Evolutionary conservation across 1,140 invertebrate species (phyloP).

Genomic region (Heliconius hermathena): DNA sequence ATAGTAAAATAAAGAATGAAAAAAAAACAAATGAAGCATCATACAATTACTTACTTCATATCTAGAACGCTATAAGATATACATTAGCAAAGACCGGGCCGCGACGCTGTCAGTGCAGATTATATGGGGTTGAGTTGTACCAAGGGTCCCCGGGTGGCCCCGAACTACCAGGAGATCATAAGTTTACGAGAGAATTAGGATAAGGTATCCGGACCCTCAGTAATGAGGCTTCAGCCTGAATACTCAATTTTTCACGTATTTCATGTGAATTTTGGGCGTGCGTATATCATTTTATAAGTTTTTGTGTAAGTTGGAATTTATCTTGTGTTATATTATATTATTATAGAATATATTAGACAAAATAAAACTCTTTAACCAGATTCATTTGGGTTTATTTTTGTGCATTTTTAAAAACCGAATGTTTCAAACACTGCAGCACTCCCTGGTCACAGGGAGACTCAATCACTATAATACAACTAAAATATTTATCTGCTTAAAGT

Average conservation of each 20-base stretch:
- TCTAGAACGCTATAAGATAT: constrained; percentile 51
- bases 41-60: constrained; percentile 16
- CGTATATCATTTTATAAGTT: background rate
- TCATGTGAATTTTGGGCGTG: background rate
- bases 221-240: constrained; percentile 19
- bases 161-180: constrained; percentile 36
- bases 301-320: background rate
- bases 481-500: too few species aligned
- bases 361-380: too few species aligned
- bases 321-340: background rate
- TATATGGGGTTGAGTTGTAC: constrained; percentile 60
- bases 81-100: constrained; percentile 48
- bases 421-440: too few species aligned
- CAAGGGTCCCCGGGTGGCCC: constrained; percentile 60
- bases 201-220: constrained; percentile 22
- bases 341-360: too few species aligned
- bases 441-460: too few species aligned
- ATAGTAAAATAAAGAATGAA: background rate
- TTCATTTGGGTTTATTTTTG: too few species aligned
- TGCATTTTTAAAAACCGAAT: too few species aligned
- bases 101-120: constrained; percentile 62
- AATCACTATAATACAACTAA: too few species aligned
- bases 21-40: constrained; percentile 10
- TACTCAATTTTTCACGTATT: constrained; percentile 10
- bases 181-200: constrained; percentile 35